A percentile compares a stretch with the other conserved stretches of the same genome.
Conservation (phyloP, 2,797 vertebrate genomes). For the Dicrostonyx torquatus region DNA sequence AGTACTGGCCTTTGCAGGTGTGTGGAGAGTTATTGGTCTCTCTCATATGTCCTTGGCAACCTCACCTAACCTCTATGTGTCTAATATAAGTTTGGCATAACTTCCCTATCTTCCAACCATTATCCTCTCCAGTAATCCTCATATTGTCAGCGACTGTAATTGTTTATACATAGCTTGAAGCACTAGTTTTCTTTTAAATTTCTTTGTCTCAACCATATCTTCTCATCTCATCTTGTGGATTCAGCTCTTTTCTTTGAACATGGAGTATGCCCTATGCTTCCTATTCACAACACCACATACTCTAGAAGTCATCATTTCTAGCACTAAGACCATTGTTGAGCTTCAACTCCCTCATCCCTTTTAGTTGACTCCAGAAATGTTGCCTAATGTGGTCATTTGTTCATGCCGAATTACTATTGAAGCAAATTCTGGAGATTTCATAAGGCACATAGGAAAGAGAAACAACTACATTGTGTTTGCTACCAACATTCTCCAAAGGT, state of each 20-base stretch:
- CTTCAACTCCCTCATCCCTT: neutral
- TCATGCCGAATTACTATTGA: neutral
- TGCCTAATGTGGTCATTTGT: neutral
- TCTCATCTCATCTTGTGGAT: neutral
- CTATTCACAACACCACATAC: neutral
- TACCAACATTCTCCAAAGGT: slow-evolving; percentile 41
- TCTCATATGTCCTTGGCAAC: neutral
- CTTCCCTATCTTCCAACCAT: neutral
- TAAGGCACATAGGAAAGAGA: slow-evolving; percentile 6
- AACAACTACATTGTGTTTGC: neutral
- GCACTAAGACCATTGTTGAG: neutral
- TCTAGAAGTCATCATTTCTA: neutral
- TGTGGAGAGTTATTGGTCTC: neutral
- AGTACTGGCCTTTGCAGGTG: neutral
- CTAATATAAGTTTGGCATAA: neutral
- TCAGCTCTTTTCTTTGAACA: neutral
- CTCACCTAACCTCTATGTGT: neutral
- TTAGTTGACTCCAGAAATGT: neutral
- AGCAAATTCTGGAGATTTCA: slow-evolving; percentile 14
- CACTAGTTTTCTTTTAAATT: neutral
- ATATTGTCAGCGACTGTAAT: neutral
- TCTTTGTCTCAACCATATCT: neutral
- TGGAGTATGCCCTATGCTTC: neutral
- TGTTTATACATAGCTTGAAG: neutral
- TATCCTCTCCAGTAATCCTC: neutral